These are phyloP conservation scores for Bos indicus DNA, from an alignment of 2,113 vertebrate species.

Conservation along the genomic window DNA sequence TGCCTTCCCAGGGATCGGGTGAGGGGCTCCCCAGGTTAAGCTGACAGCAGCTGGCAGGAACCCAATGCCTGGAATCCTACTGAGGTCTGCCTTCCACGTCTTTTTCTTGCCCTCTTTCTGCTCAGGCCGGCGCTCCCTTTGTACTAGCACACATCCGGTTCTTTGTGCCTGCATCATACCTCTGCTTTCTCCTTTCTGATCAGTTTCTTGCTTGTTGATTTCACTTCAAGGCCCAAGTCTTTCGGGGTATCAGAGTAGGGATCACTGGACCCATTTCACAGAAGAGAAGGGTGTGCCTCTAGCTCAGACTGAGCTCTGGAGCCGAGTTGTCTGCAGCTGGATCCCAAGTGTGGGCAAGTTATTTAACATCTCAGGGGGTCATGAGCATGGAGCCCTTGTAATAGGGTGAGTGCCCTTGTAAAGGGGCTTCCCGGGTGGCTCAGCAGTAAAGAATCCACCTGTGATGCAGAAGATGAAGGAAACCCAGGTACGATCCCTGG, in stretches of 20 bases:
- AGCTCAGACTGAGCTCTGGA: background rate
- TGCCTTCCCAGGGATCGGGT: background rate
- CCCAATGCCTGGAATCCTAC: background rate
- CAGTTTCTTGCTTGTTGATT: background rate
- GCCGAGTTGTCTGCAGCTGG: background rate
- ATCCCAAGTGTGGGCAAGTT: background rate
- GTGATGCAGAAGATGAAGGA: background rate
- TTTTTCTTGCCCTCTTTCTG: background rate
- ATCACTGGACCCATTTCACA: background rate
- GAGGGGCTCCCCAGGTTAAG: no score
- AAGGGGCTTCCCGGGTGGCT: background rate
- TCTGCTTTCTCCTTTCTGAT: background rate
- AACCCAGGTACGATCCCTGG: background rate
- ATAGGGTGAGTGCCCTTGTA: background rate
- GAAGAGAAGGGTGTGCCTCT: background rate
- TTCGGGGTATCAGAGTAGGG: background rate
- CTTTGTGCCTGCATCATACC: rapidly evolving
- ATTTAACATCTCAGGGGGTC: background rate
- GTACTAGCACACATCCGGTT: rapidly evolving
- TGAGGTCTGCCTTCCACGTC: rapidly evolving
- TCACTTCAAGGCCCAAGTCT: background rate
- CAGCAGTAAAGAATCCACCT: background rate
- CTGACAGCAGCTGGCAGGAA: background rate
- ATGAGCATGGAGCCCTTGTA: background rate
- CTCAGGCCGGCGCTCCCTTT: rapidly evolving